A percentile compares a stretch with the other conserved stretches of the same genome.
Conservation (phyloP, 1,140 invertebrate genomes). For the Gryllus bimaculatus region DNA sequence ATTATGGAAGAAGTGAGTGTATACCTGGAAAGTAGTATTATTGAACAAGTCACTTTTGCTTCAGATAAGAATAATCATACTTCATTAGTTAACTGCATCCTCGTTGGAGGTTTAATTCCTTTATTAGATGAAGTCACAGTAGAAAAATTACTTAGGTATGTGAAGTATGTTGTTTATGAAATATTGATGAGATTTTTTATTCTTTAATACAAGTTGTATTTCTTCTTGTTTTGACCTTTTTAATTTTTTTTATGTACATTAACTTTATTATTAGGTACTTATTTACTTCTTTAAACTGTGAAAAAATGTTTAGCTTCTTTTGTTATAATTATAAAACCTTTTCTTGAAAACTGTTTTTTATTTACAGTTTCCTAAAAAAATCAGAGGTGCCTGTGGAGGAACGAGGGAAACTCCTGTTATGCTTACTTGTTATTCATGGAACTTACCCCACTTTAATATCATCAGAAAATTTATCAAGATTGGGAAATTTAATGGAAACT, state of each 20-base stretch:
- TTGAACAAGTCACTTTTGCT: constrained; percentile 16
- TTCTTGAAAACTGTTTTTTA: neutral
- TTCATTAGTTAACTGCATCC: constrained; percentile 16
- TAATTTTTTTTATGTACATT: neutral
- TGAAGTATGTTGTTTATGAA: neutral
- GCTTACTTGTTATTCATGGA: neutral
- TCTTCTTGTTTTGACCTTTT: neutral
- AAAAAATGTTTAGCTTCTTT: neutral
- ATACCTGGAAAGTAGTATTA: constrained; percentile 16
- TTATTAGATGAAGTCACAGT: neutral
- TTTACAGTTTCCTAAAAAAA: neutral
- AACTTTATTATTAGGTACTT: neutral
- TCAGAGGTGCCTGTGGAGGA: neutral
- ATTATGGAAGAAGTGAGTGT: constrained; percentile 22
- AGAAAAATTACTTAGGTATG: constrained; percentile 17
- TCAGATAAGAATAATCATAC: neutral
- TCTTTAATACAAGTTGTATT: neutral
- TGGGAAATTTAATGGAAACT: neutral
- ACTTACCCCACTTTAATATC: neutral
- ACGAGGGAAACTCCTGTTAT: neutral
- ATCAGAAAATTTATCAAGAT: neutral
- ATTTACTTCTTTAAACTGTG: neutral
- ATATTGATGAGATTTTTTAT: neutral
- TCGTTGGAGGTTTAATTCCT: constrained; percentile 13
- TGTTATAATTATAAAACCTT: neutral